phyloP scores from a whole-genome alignment of 2,888 invertebrate genomes.

The Thalpophila matura region DNA sequence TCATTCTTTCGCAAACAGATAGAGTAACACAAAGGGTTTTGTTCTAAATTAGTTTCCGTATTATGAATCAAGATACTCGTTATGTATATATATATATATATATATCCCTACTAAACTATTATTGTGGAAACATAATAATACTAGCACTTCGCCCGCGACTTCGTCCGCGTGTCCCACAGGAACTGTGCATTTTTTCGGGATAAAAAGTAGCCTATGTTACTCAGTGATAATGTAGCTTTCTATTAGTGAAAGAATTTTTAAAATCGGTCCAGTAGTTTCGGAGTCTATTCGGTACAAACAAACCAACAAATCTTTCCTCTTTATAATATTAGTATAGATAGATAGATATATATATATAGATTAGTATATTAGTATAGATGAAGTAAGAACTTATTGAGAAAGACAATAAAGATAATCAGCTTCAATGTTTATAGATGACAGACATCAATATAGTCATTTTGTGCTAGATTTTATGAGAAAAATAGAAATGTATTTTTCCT shows the following conservation, averaged over 20 bases:
- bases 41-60: conserved; percentile 53
- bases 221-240: no score
- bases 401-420: conserved; percentile 17
- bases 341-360: no score
- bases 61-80: conserved; percentile 40
- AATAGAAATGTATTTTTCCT: conserved; percentile 19
- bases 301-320: no score
- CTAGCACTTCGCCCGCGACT: no score
- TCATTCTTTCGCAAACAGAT: conserved; percentile 42
- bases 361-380: no score
- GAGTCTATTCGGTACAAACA: no score
- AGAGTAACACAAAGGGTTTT: conserved; percentile 66
- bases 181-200: no score
- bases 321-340: no score
- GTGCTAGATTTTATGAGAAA: conserved; percentile 19
- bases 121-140: neutral
- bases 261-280: no score
- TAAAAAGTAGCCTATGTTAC: no score
- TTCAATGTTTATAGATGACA: conserved; percentile 1
- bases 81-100: neutral
- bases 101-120: conserved; percentile 1
- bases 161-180: no score
- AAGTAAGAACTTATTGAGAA: neutral
- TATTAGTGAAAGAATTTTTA: no score
- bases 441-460: neutral